Base-by-base conservation (phyloP, 2,113 vertebrate genomes). In the Prionailurus viverrinus region DNA sequence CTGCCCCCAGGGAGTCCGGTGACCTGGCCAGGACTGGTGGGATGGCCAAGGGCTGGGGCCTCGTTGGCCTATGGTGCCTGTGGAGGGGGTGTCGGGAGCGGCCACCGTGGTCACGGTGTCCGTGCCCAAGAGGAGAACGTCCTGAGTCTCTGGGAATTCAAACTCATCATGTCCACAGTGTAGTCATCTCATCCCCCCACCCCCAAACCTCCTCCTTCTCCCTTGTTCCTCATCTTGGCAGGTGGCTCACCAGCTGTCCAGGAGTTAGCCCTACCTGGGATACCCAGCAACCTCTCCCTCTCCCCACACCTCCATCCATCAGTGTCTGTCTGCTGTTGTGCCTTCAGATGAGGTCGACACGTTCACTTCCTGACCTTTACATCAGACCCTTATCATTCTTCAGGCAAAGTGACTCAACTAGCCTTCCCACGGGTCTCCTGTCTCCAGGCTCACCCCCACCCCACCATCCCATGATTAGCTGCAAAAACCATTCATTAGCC, bases 91-190 rank as follows among this genome's bases (percentile, higher is more conserved):
- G 63, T 15, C 1, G 4, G 51, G 80, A 10, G 23, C 65, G 79
- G 83, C 73, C 41, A 31, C 51, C 19, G 48, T 80, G 58, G 39
- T 69, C 63, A 31, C 73, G 31, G 63, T 48, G 41, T 86, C 78
- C 83, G 45, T 51, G 89, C 93, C 71, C 71, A 82, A 65, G 81
- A 79, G 74, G 55, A 7, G 31, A 92, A 27, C 73, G 76, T 68
- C 55, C 92, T 78, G 81, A 89, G 81, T 58, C 45, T 95, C 94
- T 85, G 83, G 36, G 65, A 93, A 93, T 41, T 74, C n/a, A 5
- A 19, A 19, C n/a, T 88, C 31, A 36, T 55, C 1, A 4, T 51
- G 69, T 65, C 74, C 23, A 39, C 1, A 1, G 1, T 4, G 68
- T n/a, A 18, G 69, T 92, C 66, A 27, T 13, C 14, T 58, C 18